A percentile compares a stretch with the other conserved stretches of the same genome.
Conservation (phyloP, 2,113 vertebrate species). For the Cyprinus carpio region DNA sequence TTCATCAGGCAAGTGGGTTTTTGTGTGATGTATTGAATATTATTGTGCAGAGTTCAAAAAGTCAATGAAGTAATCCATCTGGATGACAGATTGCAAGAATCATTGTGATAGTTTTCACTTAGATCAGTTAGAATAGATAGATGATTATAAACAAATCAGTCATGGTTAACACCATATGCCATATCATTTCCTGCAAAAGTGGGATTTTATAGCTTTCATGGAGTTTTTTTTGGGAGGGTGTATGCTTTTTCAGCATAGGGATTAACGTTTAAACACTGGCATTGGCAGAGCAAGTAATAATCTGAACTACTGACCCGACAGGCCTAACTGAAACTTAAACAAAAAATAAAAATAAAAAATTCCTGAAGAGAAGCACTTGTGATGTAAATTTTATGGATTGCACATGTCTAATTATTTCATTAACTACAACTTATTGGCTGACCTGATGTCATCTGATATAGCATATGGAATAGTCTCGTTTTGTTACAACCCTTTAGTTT, state of each 20-base stretch:
- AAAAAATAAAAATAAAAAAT: too few species aligned
- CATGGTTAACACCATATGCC: background rate
- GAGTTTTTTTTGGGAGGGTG: too few species aligned
- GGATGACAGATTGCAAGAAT: background rate
- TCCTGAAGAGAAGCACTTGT: background rate
- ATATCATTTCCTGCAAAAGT: background rate
- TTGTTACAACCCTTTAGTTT: constrained; percentile 4
- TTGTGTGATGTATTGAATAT: background rate
- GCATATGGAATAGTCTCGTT: too few species aligned
- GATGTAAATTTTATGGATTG: background rate
- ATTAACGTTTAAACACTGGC: too few species aligned
- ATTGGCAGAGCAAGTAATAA: too few species aligned
- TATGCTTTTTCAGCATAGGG: too few species aligned
- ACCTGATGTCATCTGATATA: background rate
- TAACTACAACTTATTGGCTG: background rate
- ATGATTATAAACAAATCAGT: background rate
- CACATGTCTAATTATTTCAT: background rate
- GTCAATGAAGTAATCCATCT: background rate
- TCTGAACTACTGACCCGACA: too few species aligned
- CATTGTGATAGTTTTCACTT: background rate
- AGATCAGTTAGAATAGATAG: background rate
- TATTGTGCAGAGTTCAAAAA: background rate
- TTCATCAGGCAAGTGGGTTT: background rate
- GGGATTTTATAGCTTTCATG: background rate
- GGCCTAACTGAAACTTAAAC: too few species aligned